Base-by-base conservation (phyloP, 2,113 vertebrate genomes). In the Pseudorasbora parva region DNA sequence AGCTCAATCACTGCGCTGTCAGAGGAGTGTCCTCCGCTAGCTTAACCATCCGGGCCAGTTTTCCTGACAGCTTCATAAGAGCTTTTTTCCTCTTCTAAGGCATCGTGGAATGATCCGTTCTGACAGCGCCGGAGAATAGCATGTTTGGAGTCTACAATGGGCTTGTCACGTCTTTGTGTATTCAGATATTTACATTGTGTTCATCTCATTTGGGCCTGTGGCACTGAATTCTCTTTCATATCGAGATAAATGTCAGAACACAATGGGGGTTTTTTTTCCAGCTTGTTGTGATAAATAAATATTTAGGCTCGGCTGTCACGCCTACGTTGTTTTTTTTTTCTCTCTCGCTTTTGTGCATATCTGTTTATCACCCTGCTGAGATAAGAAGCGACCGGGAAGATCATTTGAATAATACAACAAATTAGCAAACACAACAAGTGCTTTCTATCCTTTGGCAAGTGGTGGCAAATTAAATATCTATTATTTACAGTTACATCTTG, bases 401-500 rank as follows among this genome's bases (percentile, higher is more conserved):
- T 30, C 37, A 43, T 45, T 80, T 93, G 89, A 94, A 94, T 93
- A 90, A 94, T 93, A 93, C 85, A 92, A 89, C 86, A 91, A 93
- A 92, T 92, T 88, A 81, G 79, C 64, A 81, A 81, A 81, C 64
- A 81, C 64, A 71, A 89, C 88, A 37, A 21, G n/a, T 68, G 88
- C 84, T 90, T 88, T 81, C 81, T 78, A 85, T 86, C 69, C 75
- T 85, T 27, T 85, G 86, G 89, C 86, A 86, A 57, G 85, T 19
- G 85, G 90, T 88, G 49, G 89, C 72, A 64, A 90, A 92, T 91
- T 92, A 62, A 92, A 92, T 92, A 94, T 94, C 87, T 93, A 94
- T 94, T 94, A 94, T 94, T 94, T 90, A 94, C 90, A 89, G 86
- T 92, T 92, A 93, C 93, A 92, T 91, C 89, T 91, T 94, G 93